Percentiles rank a stretch among this genome's conserved stretches.
These are phyloP conservation scores for Ptyas mucosa DNA, from an alignment of 2,113 vertebrate genomes.

Conservation along the genomic window DNA sequence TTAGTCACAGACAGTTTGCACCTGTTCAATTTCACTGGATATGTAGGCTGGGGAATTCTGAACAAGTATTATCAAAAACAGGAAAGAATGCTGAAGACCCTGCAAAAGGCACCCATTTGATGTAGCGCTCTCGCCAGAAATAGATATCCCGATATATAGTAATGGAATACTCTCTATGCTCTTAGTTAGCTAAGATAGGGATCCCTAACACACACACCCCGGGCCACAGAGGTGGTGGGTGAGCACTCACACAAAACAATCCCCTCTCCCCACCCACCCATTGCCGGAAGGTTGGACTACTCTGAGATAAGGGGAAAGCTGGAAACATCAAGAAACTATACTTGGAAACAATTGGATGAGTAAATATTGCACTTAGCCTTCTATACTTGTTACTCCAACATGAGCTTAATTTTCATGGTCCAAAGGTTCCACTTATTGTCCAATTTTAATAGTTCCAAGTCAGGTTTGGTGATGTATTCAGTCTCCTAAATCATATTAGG, in stretches of 20 bases:
- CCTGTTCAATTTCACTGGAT: neutral
- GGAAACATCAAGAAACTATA: neutral
- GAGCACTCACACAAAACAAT: neutral
- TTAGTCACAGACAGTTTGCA: conserved; percentile 12
- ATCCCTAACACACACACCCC: neutral
- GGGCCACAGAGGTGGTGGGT: neutral
- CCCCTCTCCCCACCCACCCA: neutral
- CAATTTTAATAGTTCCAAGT: conserved; percentile 3
- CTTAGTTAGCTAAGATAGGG: neutral
- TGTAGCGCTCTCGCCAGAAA: neutral
- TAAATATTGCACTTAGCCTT: neutral
- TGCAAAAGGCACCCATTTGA: neutral
- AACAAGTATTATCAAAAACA: neutral
- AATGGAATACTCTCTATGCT: neutral
- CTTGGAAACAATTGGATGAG: neutral
- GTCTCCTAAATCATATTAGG: neutral
- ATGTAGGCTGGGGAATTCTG: neutral
- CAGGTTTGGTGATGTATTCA: neutral
- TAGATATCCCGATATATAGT: neutral
- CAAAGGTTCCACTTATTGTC: neutral
- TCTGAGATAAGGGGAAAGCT: neutral
- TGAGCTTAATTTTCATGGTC: neutral
- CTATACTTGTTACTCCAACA: neutral
- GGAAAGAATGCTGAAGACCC: neutral
- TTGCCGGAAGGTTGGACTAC: neutral